phyloP scores from a whole-genome alignment of 1,140 invertebrate genomes.

The Drosophila watanabei region DNA sequence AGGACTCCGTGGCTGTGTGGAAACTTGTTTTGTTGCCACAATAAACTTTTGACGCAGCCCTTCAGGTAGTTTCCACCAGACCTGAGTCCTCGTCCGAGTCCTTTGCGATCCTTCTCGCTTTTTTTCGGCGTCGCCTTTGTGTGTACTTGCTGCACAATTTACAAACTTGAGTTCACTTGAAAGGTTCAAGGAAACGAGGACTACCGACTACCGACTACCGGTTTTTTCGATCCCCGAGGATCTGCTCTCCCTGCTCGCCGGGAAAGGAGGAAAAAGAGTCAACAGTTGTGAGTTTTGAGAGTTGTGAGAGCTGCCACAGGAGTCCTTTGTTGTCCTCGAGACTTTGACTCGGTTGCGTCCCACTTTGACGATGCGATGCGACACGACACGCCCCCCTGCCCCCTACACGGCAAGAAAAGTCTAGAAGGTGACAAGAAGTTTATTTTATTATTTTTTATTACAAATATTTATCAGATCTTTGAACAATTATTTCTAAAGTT shows the following conservation, averaged over 20 bases:
- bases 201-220: constrained; percentile 55
- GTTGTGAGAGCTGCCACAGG: constrained; percentile 34
- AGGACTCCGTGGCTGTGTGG: constrained; percentile 2
- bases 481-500: too few relatives aligned
- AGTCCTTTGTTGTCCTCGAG: constrained; percentile 54
- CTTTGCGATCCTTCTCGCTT: not conserved
- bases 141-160: constrained; percentile 80
- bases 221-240: constrained; percentile 49
- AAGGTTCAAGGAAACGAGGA: constrained; percentile 76
- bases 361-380: constrained; percentile 65
- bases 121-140: constrained; percentile 22
- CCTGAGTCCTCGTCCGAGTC: constrained; percentile 35
- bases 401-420: constrained; percentile 11
- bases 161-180: constrained; percentile 84
- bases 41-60: constrained; percentile 31
- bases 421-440: not conserved
- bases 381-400: constrained; percentile 36
- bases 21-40: constrained; percentile 57
- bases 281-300: constrained; percentile 42
- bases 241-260: constrained; percentile 30
- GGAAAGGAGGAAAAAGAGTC: constrained; percentile 58
- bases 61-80: constrained; percentile 67
- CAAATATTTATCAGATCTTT: not conserved
- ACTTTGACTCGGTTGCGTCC: constrained; percentile 84
- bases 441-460: too few relatives aligned